phyloP scores from a whole-genome alignment of 2,113 vertebrate genomes.

The Labrus mixtus region DNA sequence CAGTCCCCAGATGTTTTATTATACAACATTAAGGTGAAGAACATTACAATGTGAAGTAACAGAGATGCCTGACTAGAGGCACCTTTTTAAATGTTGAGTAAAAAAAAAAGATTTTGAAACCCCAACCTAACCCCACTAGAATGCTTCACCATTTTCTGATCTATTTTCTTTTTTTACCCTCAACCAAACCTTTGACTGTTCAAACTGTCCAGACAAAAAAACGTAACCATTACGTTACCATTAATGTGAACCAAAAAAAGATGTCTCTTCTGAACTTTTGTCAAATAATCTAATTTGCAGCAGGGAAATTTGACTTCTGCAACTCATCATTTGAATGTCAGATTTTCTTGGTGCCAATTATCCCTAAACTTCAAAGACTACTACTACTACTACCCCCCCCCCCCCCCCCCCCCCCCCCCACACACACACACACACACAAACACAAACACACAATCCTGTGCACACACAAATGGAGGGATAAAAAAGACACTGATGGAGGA shows the following conservation, averaged over 20 bases:
- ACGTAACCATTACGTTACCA: slow-evolving; percentile 37
- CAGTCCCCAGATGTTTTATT: not conserved
- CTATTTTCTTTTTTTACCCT: slow-evolving; percentile 36
- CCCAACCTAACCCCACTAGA: slow-evolving; percentile 36
- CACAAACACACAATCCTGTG: slow-evolving; percentile 1
- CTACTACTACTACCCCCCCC: too few species aligned
- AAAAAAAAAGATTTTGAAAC: slow-evolving; percentile 40
- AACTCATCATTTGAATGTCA: slow-evolving; percentile 40
- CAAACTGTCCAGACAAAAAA: slow-evolving; percentile 37
- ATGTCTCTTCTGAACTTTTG: slow-evolving; percentile 37
- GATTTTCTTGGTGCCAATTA: slow-evolving; percentile 36
- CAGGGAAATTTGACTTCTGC: slow-evolving; percentile 11
- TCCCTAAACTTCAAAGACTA: slow-evolving; percentile 20
- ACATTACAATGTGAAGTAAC: slow-evolving; percentile 8
- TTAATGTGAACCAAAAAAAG: slow-evolving; percentile 52
- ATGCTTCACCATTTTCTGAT: slow-evolving; percentile 34
- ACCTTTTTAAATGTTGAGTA: slow-evolving; percentile 35
- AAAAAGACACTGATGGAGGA: slow-evolving; percentile 62
- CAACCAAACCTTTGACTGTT: slow-evolving; percentile 51
- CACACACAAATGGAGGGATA: slow-evolving; percentile 32
- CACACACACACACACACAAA: slow-evolving; percentile 15
- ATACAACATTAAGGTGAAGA: slow-evolving; percentile 8
- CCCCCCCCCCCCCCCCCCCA: too few species aligned
- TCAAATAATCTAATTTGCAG: slow-evolving; percentile 29
- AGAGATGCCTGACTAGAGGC: slow-evolving; percentile 16